Percentiles rank a stretch among this genome's conserved stretches.
Evolutionary conservation across 2,113 vertebrate species (phyloP).

Genomic region (Gavia stellata): DNA sequence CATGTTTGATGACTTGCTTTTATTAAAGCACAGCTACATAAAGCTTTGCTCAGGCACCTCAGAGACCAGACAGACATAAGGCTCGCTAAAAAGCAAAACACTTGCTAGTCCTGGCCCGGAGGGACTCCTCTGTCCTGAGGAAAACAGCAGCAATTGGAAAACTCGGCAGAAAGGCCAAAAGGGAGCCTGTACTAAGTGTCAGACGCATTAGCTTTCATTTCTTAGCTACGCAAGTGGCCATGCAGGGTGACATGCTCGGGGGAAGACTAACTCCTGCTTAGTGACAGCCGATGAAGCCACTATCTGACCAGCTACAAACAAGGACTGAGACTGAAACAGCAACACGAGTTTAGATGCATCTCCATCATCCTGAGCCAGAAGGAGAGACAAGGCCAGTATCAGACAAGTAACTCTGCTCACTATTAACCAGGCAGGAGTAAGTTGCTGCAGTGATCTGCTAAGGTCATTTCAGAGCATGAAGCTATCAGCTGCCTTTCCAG

Average conservation of each 20-base stretch:
- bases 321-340: background rate
- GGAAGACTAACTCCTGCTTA: background rate
- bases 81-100: background rate
- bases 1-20: background rate
- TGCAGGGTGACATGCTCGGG: background rate
- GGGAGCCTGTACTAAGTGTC: background rate
- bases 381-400: background rate
- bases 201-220: background rate
- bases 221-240: accelerated
- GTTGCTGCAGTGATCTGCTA: no score
- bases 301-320: background rate
- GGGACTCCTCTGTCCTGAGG: background rate
- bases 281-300: background rate
- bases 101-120: background rate
- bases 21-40: background rate
- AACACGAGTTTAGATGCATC: background rate
- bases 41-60: background rate
- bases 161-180: background rate
- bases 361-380: background rate
- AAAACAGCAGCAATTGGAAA: background rate
- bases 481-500: background rate
- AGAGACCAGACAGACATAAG: background rate
- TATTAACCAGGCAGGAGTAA: background rate
- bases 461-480: background rate
- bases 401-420: background rate